These are phyloP conservation scores for Delichon dasypus DNA, from an alignment of 2,797 vertebrate species.

Conservation along the genomic window DNA sequence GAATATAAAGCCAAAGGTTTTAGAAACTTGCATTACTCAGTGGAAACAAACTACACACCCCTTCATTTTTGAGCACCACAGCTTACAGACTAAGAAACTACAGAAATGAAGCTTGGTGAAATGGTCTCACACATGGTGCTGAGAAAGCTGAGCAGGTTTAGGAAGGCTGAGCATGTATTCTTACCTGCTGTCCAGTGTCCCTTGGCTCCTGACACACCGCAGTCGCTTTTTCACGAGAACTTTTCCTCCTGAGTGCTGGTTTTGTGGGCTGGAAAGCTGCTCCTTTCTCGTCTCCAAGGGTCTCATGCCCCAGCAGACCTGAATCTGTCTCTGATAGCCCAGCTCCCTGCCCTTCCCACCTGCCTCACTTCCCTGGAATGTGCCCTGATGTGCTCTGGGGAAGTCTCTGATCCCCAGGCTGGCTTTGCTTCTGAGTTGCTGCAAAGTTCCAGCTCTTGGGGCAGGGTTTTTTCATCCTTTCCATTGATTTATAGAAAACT, in stretches of 20 bases:
- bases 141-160: not conserved
- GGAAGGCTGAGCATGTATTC: not conserved
- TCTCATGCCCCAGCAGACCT: not conserved
- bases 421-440: fast-evolving
- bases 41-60: not conserved
- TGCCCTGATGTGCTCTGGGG: not conserved
- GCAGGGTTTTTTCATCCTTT: not conserved
- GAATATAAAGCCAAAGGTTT: not conserved
- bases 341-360: not conserved
- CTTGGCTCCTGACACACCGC: not conserved
- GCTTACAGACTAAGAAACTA: not conserved
- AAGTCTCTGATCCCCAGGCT: not conserved
- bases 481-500: not conserved
- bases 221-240: not conserved
- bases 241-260: not conserved
- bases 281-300: not conserved
- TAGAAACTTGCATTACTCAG: not conserved
- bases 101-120: not conserved
- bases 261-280: not conserved
- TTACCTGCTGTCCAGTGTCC: not conserved
- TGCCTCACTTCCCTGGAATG: not conserved
- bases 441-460: not conserved
- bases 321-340: not conserved
- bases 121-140: not conserved
- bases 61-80: not conserved